Evolutionary conservation across 2,113 vertebrate species (phyloP).

Genomic region (Gorsachius goisagi): DNA sequence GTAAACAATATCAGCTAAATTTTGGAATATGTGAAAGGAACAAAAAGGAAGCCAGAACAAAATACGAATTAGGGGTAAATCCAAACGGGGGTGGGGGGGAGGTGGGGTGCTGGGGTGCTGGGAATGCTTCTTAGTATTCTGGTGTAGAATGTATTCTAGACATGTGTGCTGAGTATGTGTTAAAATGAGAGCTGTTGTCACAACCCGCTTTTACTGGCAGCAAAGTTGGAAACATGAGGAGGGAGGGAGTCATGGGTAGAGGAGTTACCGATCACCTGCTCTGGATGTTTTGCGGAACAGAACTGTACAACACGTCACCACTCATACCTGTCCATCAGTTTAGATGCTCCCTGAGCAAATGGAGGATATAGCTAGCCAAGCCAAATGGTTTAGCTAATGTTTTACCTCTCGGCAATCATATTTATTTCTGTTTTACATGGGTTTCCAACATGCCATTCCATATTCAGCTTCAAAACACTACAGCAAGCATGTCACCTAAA

Average conservation of each 20-base stretch:
- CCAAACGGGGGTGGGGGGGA: not conserved
- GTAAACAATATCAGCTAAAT: not conserved
- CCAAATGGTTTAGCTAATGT: not conserved
- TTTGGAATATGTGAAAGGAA: not conserved
- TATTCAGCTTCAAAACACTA: not conserved
- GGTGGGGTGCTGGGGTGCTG: too few relatives aligned
- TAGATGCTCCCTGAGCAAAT: not conserved
- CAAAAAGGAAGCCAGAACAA: not conserved
- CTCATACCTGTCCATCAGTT: not conserved
- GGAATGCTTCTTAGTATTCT: not conserved
- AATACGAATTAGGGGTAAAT: not conserved
- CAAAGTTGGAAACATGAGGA: not conserved
- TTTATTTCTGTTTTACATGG: not conserved
- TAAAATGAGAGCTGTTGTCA: not conserved
- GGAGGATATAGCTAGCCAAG: not conserved
- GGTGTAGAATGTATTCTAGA: not conserved
- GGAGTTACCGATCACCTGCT: not conserved
- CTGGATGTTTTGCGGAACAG: not conserved
- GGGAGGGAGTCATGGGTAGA: not conserved
- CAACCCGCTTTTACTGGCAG: not conserved
- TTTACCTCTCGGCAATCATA: not conserved
- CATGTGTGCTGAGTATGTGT: not conserved
- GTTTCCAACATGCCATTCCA: not conserved
- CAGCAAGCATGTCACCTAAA: not conserved
- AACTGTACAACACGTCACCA: not conserved